Conservation (phyloP, 92 coral and sea anemone species). For the Siderastrea siderea region DNA sequence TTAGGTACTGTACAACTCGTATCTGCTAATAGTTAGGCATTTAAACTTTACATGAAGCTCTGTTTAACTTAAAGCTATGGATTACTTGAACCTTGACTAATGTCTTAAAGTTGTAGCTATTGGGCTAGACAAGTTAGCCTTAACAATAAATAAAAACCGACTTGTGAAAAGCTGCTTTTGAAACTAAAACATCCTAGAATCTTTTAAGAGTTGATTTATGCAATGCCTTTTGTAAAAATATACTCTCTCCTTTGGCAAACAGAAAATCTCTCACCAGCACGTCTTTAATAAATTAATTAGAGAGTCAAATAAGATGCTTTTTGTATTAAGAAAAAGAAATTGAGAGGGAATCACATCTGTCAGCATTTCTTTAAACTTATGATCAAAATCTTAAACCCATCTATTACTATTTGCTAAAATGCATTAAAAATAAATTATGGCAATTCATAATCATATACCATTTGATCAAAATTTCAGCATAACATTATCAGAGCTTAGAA, state of each 20-base stretch:
- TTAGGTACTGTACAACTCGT: too few species aligned
- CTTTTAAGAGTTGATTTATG: background rate
- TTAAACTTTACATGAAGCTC: too few species aligned
- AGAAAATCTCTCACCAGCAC: background rate
- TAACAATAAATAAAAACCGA: background rate
- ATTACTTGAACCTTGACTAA: too few species aligned
- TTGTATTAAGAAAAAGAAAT: background rate
- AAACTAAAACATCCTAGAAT: slow-evolving; percentile 22
- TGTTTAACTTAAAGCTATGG: too few species aligned
- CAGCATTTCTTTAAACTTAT: background rate
- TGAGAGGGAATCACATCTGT: background rate
- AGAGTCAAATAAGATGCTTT: background rate
- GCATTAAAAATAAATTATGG: slow-evolving; percentile 10
- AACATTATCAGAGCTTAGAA: slow-evolving; percentile 1
- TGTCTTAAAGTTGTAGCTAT: background rate
- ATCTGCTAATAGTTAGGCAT: too few species aligned
- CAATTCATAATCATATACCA: background rate
- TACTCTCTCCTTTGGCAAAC: slow-evolving; percentile 28
- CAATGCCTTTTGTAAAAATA: slow-evolving; percentile 32
- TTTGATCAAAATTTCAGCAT: background rate
- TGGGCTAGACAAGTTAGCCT: background rate
- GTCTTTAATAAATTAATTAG: slow-evolving; percentile 12
- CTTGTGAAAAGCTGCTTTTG: slow-evolving; percentile 2
- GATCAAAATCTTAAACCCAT: background rate
- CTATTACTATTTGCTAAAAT: background rate